Base-by-base conservation (phyloP, 2,113 vertebrate species). In the Anarrhichthys ocellatus region DNA sequence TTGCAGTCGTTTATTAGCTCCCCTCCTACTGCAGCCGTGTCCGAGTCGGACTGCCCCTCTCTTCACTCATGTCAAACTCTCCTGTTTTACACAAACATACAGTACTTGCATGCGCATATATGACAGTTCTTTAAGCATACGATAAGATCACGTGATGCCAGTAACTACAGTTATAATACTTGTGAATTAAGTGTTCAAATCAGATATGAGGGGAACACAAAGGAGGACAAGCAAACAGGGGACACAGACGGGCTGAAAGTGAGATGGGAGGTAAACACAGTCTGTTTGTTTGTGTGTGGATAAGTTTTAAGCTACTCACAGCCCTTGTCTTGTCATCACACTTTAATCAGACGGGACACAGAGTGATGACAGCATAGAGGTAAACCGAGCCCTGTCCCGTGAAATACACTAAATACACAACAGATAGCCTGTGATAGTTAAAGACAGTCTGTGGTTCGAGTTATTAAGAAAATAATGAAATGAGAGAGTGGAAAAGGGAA, bases 251-350 rank as follows among this genome's bases (percentile, higher is more conserved):
- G 46, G 54, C 20, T 52, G 50, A 64, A 29, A 63, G 58, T 81
- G 42, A 63, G 67, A 76, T 24, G 36, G 81, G 74, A 76, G 75
- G 73, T 67, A 56, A 81, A 77, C 52, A 22, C n/a, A 22, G 54
- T 20, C 34, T 34, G 63, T 86, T 68, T 90, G 91, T 89, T 91
- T 92, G 89, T 75, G 59, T 65, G 59, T 67, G 9, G 40, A 75
- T 90, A 79, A 71, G 68, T 80, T 88, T 66, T 34, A 34, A 88
- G 72, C 76, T 54, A 40, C 79, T 81, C 69, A 72, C 64, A 80
- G 34, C 64, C 73, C 56, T 59, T 76, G 73, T 69, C 80, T 81
- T 94, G 92, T 95, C 94, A 92, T 88, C 93, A 85, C 89, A 63
- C 73, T 93, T 93, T 93, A 92, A 95, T 95, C 89, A 93, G 64